Evolutionary conservation across 53 echinoderm and acorn worm genomes (phyloP), one percentile per base, ranked within the genome.

Genomic region (Zoroaster sp.): DNA sequence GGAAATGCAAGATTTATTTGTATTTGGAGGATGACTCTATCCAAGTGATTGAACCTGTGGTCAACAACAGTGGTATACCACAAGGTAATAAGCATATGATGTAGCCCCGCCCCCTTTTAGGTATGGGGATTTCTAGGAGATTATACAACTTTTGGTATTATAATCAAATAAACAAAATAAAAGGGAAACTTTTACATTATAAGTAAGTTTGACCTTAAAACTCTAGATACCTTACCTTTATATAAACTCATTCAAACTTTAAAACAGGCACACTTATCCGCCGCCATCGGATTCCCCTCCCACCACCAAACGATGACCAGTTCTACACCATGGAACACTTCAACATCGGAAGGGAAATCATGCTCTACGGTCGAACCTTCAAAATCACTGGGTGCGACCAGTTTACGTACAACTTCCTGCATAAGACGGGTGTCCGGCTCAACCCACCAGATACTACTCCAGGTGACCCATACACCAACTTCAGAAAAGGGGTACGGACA

Each of bases 11-110:
- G 90, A 92, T 97, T 35, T 97, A 92, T 69, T 89, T 97, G 85
- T 97, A 97, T 54, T 87, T 97, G 55, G 97, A 97, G 51, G 96
- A 96, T 59, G 97, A 97, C 63, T 97, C 97, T 4, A 94, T 97
- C 39, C 97, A 97, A 78, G 97, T 97, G 74, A 97, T 88, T 69
- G 97, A 97, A 77, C 94, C 94, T 30, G 89, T 88, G 70, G 92
- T 94, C 35, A 89, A 87, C 68, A 97, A 97, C 83, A 97, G 97
- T 42, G 97, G 97, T 0, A 97, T 97, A 21, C 97, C 97, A 80
- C 97, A 97, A 97, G 97, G 97, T 97, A 69, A 21, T 51, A 4
- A 15, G 11, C 14, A n/a, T n/a, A 69, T n/a, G 69, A 12, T 8
- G 14, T 10, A 47, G 8, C 49, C 14, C 49, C 8, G 8, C 49